Evolutionary conservation across 2,888 invertebrate genomes (phyloP).

Genomic region (Scaptomyza polygonia): DNA sequence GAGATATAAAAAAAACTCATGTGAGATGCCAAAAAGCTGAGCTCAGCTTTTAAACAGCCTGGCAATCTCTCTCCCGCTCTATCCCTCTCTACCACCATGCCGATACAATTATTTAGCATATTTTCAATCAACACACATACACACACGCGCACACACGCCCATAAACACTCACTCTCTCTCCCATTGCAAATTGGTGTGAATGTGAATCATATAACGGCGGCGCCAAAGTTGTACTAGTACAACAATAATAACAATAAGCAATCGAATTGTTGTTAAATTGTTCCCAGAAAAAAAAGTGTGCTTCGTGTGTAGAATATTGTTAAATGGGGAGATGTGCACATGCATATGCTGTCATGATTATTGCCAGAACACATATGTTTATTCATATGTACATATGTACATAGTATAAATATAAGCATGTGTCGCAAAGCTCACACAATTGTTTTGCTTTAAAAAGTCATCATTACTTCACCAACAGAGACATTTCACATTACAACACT

Average conservation of each 20-base stretch:
- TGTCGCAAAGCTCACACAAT: not conserved
- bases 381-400: no score
- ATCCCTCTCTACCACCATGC: constrained; percentile 14
- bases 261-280: constrained; percentile 31
- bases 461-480: not conserved
- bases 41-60: constrained; percentile 56
- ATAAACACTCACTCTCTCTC: constrained; percentile 4
- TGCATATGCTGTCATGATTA: not conserved
- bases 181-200: constrained; percentile 20
- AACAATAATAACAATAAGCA: constrained; percentile 23
- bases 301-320: constrained; percentile 3
- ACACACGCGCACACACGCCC: constrained; percentile 35
- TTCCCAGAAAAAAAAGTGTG: constrained; percentile 20
- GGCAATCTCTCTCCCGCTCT: constrained; percentile 2
- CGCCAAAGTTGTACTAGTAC: constrained; percentile 21
- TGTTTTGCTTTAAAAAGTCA: not conserved
- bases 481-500: not conserved
- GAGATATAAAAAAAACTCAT: constrained; percentile 11
- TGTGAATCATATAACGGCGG: constrained; percentile 48
- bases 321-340: not conserved
- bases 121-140: constrained; percentile 62
- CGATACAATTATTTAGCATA: constrained; percentile 76
- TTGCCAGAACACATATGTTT: no score
- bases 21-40: constrained; percentile 32
- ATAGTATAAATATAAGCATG: not conserved